Conservation (phyloP, 2,888 invertebrate species). For the Diabrotica balteata region DNA sequence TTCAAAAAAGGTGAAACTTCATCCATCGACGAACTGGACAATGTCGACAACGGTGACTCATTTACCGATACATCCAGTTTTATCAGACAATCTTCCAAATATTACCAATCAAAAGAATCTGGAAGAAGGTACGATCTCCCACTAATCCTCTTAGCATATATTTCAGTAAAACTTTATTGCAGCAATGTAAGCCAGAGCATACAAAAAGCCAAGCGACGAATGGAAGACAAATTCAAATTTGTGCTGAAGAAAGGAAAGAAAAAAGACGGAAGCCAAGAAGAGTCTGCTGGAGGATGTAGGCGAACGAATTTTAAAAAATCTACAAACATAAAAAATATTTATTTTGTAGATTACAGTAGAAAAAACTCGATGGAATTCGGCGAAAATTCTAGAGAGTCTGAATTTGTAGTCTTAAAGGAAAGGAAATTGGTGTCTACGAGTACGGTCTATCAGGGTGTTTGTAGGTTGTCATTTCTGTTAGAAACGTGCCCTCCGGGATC, state of each 20-base stretch:
- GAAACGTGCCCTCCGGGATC: conserved; percentile 96
- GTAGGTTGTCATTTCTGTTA: conserved; percentile 87
- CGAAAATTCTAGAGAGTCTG: conserved; percentile 82
- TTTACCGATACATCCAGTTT: conserved; percentile 61
- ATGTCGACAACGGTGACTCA: conserved; percentile 60
- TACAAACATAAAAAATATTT: neutral
- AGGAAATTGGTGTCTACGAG: conserved; percentile 81
- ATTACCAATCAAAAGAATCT: conserved; percentile 56
- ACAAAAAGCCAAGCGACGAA: conserved; percentile 83
- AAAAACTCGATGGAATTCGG: conserved; percentile 84
- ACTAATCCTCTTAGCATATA: neutral
- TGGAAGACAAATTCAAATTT: conserved; percentile 88
- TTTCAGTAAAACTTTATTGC: conserved; percentile 22
- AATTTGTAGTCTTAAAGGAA: conserved; percentile 87
- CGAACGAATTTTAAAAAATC: conserved; percentile 27
- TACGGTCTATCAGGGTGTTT: conserved; percentile 86
- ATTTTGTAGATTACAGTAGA: conserved; percentile 70
- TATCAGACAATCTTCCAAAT: conserved; percentile 60
- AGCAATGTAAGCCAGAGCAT: conserved; percentile 71
- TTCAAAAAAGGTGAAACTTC: conserved; percentile 64
- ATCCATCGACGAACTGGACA: conserved; percentile 63
- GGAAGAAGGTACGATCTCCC: conserved; percentile 43
- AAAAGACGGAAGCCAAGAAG: conserved; percentile 87
- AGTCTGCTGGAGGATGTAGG: conserved; percentile 80
- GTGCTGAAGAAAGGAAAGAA: conserved; percentile 87